phyloP scores from a whole-genome alignment of 2,888 invertebrate species.

The Amphipoea lucens region DNA sequence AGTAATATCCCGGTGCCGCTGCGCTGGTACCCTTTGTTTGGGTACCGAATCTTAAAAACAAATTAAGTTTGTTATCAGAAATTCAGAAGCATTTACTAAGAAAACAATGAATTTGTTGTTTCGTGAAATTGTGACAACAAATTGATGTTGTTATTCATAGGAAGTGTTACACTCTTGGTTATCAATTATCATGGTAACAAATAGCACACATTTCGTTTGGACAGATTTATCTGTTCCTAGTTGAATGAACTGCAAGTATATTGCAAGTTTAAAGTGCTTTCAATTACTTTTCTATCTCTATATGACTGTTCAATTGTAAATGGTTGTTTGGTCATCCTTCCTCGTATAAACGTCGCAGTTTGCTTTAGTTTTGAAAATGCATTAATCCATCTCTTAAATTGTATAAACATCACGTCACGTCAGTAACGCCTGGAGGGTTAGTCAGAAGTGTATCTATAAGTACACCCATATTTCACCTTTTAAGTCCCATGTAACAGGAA shows the following conservation, averaged over 20 bases:
- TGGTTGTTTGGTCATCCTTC: neutral
- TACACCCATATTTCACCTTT: neutral
- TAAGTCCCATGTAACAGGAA: neutral
- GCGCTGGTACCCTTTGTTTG: neutral
- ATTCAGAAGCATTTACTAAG: neutral
- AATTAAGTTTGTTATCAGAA: constrained; percentile 1
- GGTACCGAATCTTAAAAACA: neutral
- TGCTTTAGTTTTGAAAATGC: neutral
- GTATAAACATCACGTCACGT: neutral
- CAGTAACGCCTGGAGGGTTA: neutral
- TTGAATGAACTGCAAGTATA: constrained; percentile 27
- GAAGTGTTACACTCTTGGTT: constrained; percentile 21
- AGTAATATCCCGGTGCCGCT: neutral
- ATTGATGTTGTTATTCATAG: constrained; percentile 29
- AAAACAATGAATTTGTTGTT: constrained; percentile 19
- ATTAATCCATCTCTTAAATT: neutral
- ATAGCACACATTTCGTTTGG: constrained; percentile 1
- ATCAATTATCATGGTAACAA: constrained; percentile 22
- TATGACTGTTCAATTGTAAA: neutral
- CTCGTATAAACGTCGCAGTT: neutral
- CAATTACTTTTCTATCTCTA: neutral
- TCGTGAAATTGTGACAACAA: constrained; percentile 3
- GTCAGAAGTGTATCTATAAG: neutral
- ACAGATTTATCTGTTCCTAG: constrained; percentile 24
- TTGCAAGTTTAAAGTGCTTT: neutral